A percentile compares a stretch with the other conserved stretches of the same genome.
phyloP scores from a whole-genome alignment of 2,797 vertebrate species.

The Hephaestus fuliginosus region DNA sequence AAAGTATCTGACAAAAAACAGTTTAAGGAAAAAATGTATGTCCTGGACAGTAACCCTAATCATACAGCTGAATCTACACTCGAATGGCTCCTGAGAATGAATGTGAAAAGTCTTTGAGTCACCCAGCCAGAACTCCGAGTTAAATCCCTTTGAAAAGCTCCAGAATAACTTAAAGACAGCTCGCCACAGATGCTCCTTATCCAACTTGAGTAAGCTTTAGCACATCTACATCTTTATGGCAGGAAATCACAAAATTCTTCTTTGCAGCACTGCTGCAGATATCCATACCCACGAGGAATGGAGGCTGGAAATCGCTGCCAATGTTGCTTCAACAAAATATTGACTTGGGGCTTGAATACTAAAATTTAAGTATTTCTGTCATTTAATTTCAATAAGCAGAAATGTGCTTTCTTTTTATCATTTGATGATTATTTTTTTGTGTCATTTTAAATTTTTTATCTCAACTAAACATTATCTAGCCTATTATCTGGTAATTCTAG shows the following conservation, averaged over 20 bases:
- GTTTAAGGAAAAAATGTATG: conserved; percentile 10
- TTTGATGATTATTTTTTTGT: not conserved
- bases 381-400: not conserved
- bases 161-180: conserved; percentile 59
- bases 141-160: conserved; percentile 64
- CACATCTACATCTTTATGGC: conserved; percentile 60
- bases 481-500: not conserved
- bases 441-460: not conserved
- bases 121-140: conserved; percentile 45
- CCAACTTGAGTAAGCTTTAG: conserved; percentile 44
- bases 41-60: conserved; percentile 30
- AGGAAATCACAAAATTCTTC: conserved; percentile 33
- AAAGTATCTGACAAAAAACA: not conserved
- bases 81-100: conserved; percentile 43
- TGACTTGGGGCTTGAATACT: not conserved
- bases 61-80: conserved; percentile 39
- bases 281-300: not conserved
- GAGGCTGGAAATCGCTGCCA: conserved; percentile 16
- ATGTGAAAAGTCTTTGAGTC: conserved; percentile 52
- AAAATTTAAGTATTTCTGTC: not conserved
- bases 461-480: not conserved
- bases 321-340: not conserved
- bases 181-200: conserved; percentile 51
- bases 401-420: not conserved
- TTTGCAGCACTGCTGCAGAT: conserved; percentile 24